Evolutionary conservation across 2,797 vertebrate species (phyloP).

Genomic region (Onychomys torridus): DNA sequence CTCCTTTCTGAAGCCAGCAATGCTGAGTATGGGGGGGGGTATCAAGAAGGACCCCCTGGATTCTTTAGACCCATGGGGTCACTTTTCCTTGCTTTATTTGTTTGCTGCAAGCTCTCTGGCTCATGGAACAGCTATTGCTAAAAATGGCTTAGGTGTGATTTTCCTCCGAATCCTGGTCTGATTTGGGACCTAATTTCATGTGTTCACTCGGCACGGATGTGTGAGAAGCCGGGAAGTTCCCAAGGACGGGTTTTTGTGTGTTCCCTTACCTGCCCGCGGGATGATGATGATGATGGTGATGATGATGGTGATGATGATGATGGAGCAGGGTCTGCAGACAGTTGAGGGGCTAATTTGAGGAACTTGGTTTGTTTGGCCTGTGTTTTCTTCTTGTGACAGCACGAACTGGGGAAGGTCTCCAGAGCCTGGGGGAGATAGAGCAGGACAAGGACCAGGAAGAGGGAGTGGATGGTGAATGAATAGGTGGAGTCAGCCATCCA

Average conservation of each 20-base stretch:
- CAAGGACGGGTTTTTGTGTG: conserved; percentile 48
- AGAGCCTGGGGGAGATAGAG: conserved; percentile 20
- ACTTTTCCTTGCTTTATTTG: conserved; percentile 39
- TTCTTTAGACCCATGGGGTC: background rate
- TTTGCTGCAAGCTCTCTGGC: conserved; percentile 55
- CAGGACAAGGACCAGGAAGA: background rate
- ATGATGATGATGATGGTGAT: no score
- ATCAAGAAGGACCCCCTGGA: conserved; percentile 4
- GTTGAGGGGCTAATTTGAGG: background rate
- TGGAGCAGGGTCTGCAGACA: background rate
- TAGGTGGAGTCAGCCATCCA: background rate
- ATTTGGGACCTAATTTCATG: conserved; percentile 67
- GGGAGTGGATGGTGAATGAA: background rate
- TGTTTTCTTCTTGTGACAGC: conserved; percentile 17
- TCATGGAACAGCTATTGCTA: conserved; percentile 64
- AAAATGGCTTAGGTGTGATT: conserved; percentile 80
- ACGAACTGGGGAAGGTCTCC: background rate
- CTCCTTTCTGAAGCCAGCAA: conserved; percentile 2
- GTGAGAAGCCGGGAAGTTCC: conserved; percentile 57
- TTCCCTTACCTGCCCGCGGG: background rate
- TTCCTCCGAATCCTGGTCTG: conserved; percentile 64
- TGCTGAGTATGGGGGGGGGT: background rate
- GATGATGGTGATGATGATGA: no score
- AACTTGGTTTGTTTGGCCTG: conserved; percentile 14
- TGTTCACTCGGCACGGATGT: conserved; percentile 60